Percentiles rank a stretch among this genome's conserved stretches.
phyloP scores from a whole-genome alignment of 2,888 invertebrate genomes.

The Sarcophaga caerulescens region DNA sequence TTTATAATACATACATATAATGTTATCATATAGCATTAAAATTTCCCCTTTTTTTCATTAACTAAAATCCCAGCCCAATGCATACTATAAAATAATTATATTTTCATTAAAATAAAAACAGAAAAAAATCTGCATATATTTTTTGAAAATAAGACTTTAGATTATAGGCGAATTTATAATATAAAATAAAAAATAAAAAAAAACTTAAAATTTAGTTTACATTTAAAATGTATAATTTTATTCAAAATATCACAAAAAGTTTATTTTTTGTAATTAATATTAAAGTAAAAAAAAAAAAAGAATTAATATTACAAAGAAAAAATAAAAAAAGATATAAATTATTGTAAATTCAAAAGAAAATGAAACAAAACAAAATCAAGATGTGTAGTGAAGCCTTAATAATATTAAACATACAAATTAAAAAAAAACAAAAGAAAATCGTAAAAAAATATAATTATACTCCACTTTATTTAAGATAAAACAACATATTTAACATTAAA shows the following conservation, averaged over 20 bases:
- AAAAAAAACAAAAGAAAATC: neutral
- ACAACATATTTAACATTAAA: conserved; percentile 24
- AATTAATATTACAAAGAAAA: conserved; percentile 1
- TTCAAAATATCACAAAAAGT: conserved; percentile 16
- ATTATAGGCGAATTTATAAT: conserved; percentile 33
- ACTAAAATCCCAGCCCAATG: neutral
- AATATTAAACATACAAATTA: conserved; percentile 13
- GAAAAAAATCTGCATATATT: neutral
- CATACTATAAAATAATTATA: neutral
- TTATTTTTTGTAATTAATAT: conserved; percentile 23
- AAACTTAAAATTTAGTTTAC: conserved; percentile 13
- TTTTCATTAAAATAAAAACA: neutral
- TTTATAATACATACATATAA: conserved; percentile 12
- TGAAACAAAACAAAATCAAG: conserved; percentile 29
- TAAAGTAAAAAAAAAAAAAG: conserved; percentile 8
- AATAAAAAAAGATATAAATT: neutral
- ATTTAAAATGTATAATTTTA: conserved; percentile 39
- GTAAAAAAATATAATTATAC: conserved; percentile 23
- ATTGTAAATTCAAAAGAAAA: conserved; percentile 43
- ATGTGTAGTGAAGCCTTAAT: conserved; percentile 55
- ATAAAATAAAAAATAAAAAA: neutral
- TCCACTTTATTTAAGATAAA: conserved; percentile 29
- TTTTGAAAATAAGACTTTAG: conserved; percentile 25
- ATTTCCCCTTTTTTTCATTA: neutral
- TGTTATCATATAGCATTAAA: conserved; percentile 45